Percentiles rank a stretch among this genome's conserved stretches.
These are phyloP conservation scores for Dione juno DNA, from an alignment of 2,888 invertebrate species.

Conservation along the genomic window DNA sequence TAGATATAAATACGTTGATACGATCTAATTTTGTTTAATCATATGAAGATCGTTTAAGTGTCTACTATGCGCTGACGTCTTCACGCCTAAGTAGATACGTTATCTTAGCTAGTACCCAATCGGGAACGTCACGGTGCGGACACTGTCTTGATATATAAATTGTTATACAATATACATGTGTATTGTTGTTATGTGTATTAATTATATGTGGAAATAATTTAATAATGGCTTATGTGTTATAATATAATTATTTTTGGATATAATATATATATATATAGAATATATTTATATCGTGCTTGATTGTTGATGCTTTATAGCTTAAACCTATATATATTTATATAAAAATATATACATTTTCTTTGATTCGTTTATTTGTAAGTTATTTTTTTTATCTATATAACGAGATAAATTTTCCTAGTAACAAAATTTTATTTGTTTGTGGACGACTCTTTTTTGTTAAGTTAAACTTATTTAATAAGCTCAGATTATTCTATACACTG, in stretches of 20 bases:
- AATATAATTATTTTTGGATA: not conserved
- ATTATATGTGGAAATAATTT: not conserved
- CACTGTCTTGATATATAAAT: conserved; percentile 1
- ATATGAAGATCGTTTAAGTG: not conserved
- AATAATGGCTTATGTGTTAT: not conserved
- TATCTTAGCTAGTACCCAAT: conserved; percentile 16
- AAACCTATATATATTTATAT: too few relatives aligned
- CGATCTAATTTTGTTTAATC: not conserved
- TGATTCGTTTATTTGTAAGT: not conserved
- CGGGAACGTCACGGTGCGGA: conserved; percentile 13
- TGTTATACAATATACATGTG: not conserved
- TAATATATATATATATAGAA: not conserved
- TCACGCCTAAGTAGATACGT: conserved; percentile 16
- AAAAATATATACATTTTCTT: too few relatives aligned
- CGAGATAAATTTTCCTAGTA: not conserved
- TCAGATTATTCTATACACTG: not conserved
- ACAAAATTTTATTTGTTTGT: too few relatives aligned
- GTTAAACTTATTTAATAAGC: not conserved
- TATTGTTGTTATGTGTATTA: not conserved
- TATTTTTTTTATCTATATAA: too few relatives aligned
- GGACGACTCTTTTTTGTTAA: too few relatives aligned
- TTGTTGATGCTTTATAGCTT: not conserved
- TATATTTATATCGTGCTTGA: not conserved
- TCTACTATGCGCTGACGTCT: not conserved
- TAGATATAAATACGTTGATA: not conserved